Conservation (phyloP, 2,888 invertebrate species). For the Phragmatobia fuliginosa region DNA sequence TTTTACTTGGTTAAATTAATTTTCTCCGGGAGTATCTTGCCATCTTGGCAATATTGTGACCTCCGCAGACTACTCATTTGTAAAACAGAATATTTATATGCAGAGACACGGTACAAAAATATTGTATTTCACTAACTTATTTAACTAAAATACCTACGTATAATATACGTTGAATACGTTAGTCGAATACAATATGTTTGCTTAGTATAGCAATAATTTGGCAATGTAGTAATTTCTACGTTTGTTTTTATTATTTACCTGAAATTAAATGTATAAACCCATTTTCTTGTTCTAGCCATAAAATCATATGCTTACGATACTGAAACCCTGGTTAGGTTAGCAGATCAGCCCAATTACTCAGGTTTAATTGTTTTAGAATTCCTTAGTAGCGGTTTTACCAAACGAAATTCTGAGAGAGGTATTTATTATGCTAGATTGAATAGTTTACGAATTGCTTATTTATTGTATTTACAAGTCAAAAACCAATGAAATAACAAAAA, state of each 20-base stretch:
- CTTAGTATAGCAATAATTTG: background rate
- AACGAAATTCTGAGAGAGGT: background rate
- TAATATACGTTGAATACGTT: too few species aligned
- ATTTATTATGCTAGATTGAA: too few species aligned
- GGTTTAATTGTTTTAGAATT: background rate
- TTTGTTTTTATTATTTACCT: too few species aligned
- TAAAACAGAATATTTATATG: slow-evolving; percentile 5
- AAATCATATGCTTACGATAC: too few species aligned
- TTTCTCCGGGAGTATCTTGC: background rate
- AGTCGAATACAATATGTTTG: background rate
- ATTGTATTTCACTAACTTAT: background rate
- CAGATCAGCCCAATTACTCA: background rate
- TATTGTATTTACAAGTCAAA: too few species aligned
- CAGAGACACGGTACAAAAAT: background rate
- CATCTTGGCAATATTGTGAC: slow-evolving; percentile 24
- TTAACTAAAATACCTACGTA: background rate
- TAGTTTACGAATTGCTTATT: too few species aligned
- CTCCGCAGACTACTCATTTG: background rate
- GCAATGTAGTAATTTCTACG: background rate
- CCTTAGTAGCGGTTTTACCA: background rate
- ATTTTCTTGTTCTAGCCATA: background rate
- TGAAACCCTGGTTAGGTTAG: background rate
- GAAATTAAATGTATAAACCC: background rate
- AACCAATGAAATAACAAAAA: too few species aligned
- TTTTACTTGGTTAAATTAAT: background rate